These are phyloP conservation scores for Epinephelus fuscoguttatus DNA, from an alignment of 2,113 vertebrate species.

Conservation along the genomic window DNA sequence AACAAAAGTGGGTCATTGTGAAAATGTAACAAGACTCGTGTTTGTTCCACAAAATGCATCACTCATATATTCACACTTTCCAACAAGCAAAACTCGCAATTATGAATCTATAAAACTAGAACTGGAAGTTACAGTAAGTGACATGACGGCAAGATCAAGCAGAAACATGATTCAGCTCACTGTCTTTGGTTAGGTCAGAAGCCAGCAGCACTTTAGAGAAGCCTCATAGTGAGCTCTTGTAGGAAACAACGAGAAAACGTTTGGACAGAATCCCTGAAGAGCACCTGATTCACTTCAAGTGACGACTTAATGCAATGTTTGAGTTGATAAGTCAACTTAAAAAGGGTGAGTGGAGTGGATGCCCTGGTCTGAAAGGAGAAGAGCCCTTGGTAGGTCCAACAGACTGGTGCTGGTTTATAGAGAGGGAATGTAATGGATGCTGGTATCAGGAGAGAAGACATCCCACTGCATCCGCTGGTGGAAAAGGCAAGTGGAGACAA, in stretches of 20 bases:
- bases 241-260: slow-evolving; percentile 30
- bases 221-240: slow-evolving; percentile 16
- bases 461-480: slow-evolving; percentile 36
- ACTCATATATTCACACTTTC: slow-evolving; percentile 26
- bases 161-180: slow-evolving; percentile 37
- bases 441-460: slow-evolving; percentile 50
- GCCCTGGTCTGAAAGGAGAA: slow-evolving; percentile 17
- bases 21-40: slow-evolving; percentile 47
- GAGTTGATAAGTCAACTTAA: slow-evolving; percentile 1
- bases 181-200: slow-evolving; percentile 74
- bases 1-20: slow-evolving; percentile 13
- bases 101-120: slow-evolving; percentile 47
- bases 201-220: slow-evolving; percentile 51
- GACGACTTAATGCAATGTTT: slow-evolving; percentile 20
- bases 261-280: slow-evolving; percentile 74
- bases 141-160: slow-evolving; percentile 9
- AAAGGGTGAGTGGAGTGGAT: background rate
- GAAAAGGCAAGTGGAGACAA: slow-evolving; percentile 17
- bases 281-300: slow-evolving; percentile 49
- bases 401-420: slow-evolving; percentile 45
- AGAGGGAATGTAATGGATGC: slow-evolving; percentile 68
- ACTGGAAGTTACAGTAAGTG: slow-evolving; percentile 21
- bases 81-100: slow-evolving; percentile 26
- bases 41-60: slow-evolving; percentile 47
- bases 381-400: slow-evolving; percentile 56